Evolutionary conservation across 2,113 vertebrate species (phyloP), one percentile per base, ranked within the genome.

Genomic region (Ageneiosus marmoratus): DNA sequence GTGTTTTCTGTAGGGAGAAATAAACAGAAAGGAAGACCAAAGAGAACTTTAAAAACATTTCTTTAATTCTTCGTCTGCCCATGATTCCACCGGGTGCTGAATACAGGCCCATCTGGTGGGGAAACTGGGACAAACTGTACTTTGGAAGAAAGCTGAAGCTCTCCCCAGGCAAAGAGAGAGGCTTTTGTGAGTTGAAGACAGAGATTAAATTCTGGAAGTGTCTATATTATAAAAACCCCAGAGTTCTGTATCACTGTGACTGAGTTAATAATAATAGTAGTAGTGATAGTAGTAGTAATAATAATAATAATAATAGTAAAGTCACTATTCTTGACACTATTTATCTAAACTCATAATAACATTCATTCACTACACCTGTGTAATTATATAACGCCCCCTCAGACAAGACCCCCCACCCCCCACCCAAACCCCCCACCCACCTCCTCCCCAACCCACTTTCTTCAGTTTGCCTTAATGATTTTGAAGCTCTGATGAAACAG

Each of bases 71-170:
- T 91, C 86, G 88, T 86, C 84, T 87, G 87, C 89, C 88, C 72
- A 55, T 87, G 87, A 90, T 93, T 89, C 87, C 88, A 74, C 89
- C 85, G 77, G 89, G 91, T 88, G 90, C 88, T 91, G 88, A 91
- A 92, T 90, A 89, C 88, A 87, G 87, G 87, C 91, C 93, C 91
- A 93, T 93, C 93, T 94, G 92, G 84, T 91, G 86, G 82, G 85
- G 87, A 94, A 94, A 93, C 89, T 92, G 88, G 91, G 92, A 92
- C 92, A 93, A 92, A 93, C 89, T 90, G 90, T 93, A 89, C 93
- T 92, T 91, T 90, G 85, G 91, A 93, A 88, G 79, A 86, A 83
- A 93, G 93, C 86, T 86, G 83, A 88, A 90, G 88, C 88, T 87
- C 84, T 92, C 85, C 92, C 77, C 67, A 89, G 88, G 91, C 90